These are phyloP conservation scores for Noctua pronuba DNA, from an alignment of 2,888 invertebrate species.

Conservation along the genomic window DNA sequence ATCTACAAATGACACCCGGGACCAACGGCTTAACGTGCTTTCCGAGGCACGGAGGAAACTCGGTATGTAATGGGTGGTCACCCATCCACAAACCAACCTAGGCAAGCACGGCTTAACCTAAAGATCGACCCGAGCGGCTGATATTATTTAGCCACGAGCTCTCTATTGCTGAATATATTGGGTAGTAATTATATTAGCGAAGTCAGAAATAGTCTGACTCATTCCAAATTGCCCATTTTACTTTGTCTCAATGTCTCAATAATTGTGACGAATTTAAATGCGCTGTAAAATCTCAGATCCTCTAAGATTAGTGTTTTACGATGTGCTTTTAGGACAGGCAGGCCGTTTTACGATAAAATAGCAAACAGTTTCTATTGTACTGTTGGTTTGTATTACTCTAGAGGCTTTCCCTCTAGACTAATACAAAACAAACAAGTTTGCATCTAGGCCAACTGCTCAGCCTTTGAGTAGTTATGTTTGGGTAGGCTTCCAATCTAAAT, in stretches of 20 bases:
- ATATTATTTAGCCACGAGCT: too few relatives aligned
- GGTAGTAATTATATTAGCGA: not conserved
- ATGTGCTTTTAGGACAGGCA: not conserved
- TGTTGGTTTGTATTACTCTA: not conserved
- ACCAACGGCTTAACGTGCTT: too few relatives aligned
- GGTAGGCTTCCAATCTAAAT: not conserved
- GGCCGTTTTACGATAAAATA: not conserved
- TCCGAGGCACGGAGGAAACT: too few relatives aligned
- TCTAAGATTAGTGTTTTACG: slow-evolving; percentile 3
- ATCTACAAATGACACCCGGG: too few relatives aligned
- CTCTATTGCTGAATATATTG: too few relatives aligned
- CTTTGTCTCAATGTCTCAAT: not conserved
- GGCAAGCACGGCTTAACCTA: too few relatives aligned
- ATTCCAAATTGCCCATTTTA: not conserved
- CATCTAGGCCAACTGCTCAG: not conserved
- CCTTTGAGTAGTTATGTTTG: not conserved
- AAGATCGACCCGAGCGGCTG: too few relatives aligned
- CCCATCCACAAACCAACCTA: too few relatives aligned
- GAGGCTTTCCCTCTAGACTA: too few relatives aligned
- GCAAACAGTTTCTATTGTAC: not conserved
- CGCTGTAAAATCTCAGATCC: slow-evolving; percentile 8
- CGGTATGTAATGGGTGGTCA: too few relatives aligned
- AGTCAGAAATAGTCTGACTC: too few relatives aligned
- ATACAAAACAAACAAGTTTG: not conserved
- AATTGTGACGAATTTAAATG: slow-evolving; percentile 7